A percentile compares a stretch with the other conserved stretches of the same genome.
These are phyloP conservation scores for Chloroceryle amazona DNA, from an alignment of 2,797 vertebrate genomes.

Conservation along the genomic window DNA sequence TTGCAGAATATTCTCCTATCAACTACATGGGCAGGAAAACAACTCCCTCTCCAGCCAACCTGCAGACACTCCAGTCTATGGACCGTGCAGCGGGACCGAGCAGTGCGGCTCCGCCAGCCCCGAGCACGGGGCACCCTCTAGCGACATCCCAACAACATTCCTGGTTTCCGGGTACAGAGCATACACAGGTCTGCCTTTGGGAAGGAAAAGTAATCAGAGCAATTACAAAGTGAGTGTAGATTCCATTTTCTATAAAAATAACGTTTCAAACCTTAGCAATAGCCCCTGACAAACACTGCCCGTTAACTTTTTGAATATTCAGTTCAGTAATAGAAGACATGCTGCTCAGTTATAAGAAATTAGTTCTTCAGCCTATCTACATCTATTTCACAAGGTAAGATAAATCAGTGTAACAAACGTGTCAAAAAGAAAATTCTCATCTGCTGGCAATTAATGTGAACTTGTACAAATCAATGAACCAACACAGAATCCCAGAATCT, in stretches of 20 bases:
- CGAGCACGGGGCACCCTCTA: conserved; percentile 2
- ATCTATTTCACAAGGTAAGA: not conserved
- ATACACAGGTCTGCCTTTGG: not conserved
- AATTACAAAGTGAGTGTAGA: not conserved
- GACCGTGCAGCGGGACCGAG: not conserved
- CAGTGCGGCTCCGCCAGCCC: not conserved
- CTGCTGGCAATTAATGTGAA: not conserved
- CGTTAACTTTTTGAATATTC: not conserved
- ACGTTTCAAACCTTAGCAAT: not conserved
- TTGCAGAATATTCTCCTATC: not conserved
- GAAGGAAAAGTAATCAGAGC: not conserved
- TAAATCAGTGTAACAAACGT: not conserved
- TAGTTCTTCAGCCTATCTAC: not conserved
- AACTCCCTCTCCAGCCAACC: not conserved
- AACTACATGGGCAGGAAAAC: not conserved
- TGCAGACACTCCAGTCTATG: not conserved
- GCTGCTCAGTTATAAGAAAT: not conserved
- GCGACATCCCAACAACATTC: not conserved
- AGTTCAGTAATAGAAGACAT: not conserved
- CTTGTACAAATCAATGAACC: not conserved
- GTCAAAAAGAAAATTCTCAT: not conserved
- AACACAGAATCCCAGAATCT: not conserved
- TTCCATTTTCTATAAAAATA: not conserved
- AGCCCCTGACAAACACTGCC: not conserved
- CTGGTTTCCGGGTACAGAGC: not conserved